These are phyloP conservation scores for Caenorhabditis sp. DNA, from an alignment of 2,888 invertebrate species.

Conservation along the genomic window DNA sequence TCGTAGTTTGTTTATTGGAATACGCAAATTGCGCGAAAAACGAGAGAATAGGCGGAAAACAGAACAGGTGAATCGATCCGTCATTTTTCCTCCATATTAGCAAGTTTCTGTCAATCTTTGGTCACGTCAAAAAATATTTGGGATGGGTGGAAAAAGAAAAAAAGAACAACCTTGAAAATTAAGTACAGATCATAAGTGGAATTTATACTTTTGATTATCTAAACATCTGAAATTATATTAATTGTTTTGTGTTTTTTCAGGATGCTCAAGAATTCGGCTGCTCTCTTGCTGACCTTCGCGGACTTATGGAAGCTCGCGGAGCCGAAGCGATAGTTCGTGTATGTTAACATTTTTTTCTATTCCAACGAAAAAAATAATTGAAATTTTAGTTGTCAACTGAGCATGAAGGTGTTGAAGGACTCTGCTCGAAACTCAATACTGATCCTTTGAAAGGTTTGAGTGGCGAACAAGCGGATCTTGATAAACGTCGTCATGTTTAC, in stretches of 20 bases:
- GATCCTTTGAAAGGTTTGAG: constrained; percentile 62
- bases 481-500: constrained; percentile 53
- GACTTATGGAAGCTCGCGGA: constrained; percentile 97
- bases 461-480: constrained; percentile 56
- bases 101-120: not conserved
- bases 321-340: constrained; percentile 90
- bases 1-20: not conserved
- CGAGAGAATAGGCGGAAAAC: not conserved
- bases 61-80: not conserved
- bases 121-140: constrained; percentile 11
- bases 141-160: not conserved
- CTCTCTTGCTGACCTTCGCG: constrained; percentile 92
- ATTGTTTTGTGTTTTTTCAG: no score
- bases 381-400: constrained; percentile 58
- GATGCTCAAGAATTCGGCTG: constrained; percentile 47
- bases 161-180: not conserved
- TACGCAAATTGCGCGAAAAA: not conserved
- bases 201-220: no score
- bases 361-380: constrained; percentile 6
- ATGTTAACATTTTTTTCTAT: constrained; percentile 42
- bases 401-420: constrained; percentile 64
- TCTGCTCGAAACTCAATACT: constrained; percentile 56
- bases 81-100: constrained; percentile 1
- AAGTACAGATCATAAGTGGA: not conserved
- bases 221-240: no score